Percentiles rank a stretch among this genome's conserved stretches.
Evolutionary conservation across 1,140 invertebrate species (phyloP).

Genomic region (Telenomus remus): DNA sequence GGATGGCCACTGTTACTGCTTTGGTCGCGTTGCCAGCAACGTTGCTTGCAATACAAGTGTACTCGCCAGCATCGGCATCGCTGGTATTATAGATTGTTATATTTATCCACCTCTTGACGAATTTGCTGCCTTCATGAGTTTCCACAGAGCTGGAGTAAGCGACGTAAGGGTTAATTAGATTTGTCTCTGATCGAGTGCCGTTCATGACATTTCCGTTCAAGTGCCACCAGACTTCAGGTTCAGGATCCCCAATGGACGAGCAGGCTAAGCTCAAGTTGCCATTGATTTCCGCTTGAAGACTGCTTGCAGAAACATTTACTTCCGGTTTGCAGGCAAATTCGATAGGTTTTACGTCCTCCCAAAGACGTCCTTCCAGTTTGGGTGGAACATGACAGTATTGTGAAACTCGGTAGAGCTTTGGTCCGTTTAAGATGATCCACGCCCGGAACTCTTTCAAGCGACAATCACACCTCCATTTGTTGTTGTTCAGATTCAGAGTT

Average conservation of each 20-base stretch:
- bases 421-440: slow-evolving; percentile 81
- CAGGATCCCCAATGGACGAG: slow-evolving; percentile 86
- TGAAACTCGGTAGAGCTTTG: slow-evolving; percentile 81
- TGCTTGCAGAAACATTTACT: slow-evolving; percentile 78
- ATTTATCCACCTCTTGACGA: slow-evolving; percentile 81
- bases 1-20: slow-evolving; percentile 83
- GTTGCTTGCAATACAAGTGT: slow-evolving; percentile 87
- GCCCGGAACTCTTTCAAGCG: slow-evolving; percentile 85
- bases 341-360: slow-evolving; percentile 80
- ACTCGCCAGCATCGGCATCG: slow-evolving; percentile 86
- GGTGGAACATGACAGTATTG: slow-evolving; percentile 80
- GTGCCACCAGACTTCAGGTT: slow-evolving; percentile 89
- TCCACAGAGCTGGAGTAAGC: slow-evolving; percentile 62
- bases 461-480: slow-evolving; percentile 93
- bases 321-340: slow-evolving; percentile 86
- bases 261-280: slow-evolving; percentile 88
- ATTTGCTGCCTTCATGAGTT: slow-evolving; percentile 55
- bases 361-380: slow-evolving; percentile 77
- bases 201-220: slow-evolving; percentile 82
- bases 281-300: slow-evolving; percentile 82
- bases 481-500: slow-evolving; percentile 87
- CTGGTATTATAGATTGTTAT: slow-evolving; percentile 84
- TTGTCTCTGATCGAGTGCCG: slow-evolving; percentile 47
- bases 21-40: slow-evolving; percentile 81
- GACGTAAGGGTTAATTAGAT: slow-evolving; percentile 37